A percentile compares a stretch with the other conserved stretches of the same genome.
These are phyloP conservation scores for Gymnopithys bicolor DNA, from an alignment of 2,797 vertebrate species.

Conservation along the genomic window DNA sequence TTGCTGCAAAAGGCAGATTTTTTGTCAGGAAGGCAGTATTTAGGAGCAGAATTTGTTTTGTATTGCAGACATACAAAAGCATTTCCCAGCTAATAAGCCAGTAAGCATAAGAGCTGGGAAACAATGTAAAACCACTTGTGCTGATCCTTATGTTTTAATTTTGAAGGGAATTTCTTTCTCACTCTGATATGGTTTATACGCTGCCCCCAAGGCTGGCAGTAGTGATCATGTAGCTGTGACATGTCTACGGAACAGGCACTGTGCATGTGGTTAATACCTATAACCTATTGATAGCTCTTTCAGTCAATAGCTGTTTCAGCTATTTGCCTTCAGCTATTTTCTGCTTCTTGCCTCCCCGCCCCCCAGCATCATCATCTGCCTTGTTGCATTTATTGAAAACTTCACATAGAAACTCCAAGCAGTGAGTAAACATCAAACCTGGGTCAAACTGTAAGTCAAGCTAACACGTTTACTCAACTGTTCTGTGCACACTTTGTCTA, in stretches of 20 bases:
- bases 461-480: not conserved
- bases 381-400: not conserved
- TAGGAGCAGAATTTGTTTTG: not conserved
- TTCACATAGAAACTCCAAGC: not conserved
- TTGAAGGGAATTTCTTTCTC: not conserved
- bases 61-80: not conserved
- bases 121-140: not conserved
- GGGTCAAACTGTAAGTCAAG: not conserved
- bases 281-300: not conserved
- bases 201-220: not conserved
- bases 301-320: not conserved
- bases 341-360: not conserved
- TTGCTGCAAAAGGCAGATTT: not conserved
- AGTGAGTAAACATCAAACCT: not conserved
- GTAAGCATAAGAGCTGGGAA: not conserved
- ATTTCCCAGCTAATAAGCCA: not conserved
- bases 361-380: not conserved
- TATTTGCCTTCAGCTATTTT: not conserved
- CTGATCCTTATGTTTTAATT: not conserved
- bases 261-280: not conserved
- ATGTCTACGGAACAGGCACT: not conserved
- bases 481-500: not conserved
- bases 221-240: not conserved
- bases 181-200: not conserved
- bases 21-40: not conserved